Evolutionary conservation across 1,140 invertebrate species (phyloP), one percentile per base, ranked within the genome.

Genomic region (Uloborus diversus): DNA sequence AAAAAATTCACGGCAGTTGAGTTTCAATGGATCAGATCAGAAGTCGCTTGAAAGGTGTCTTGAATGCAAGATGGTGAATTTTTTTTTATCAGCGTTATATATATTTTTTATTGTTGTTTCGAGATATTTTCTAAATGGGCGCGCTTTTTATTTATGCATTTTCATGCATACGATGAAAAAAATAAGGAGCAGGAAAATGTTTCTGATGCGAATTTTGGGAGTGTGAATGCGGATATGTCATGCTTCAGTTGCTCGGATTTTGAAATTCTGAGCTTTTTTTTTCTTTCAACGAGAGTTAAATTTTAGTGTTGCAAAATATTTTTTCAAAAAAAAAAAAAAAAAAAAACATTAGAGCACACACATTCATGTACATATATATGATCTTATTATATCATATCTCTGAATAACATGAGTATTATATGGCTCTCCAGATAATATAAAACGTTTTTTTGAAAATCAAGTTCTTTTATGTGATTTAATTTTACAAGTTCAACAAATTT

Each of bases 1-100:
- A n/a, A 62, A 59, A 59, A 59, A 59, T 59, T 59, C 56, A 62
- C 30, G 59, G 59, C 30, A 30, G 30, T 62, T 62, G 59, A n/a
- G 32, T 62, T 33, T 62, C 59, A 62, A 62, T 62, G 59, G 59
- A 62, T 35, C 59, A 62, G 30, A 62, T 62, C 32, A 14, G 17
- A 62, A 33, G 33, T 62, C 30, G 59, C 37, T 9, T 37, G 28
- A 59, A 62, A 62, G 59, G 59, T 62, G 59, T 62, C 59, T 28
- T 62, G 59, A 62, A 62, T 62, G 23, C 59, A 62, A 20, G 59
- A 62, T 62, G 14, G 14, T 20, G 25, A 59, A 27, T 28, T 59
- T 59, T 30, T 59, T 30, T 27, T 30, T 2, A 9, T 47, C 42
- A 14, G 13, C 1, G 42, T 47, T 47, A n/a, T n/a, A 47, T 47